Evolutionary conservation across 1,140 invertebrate species (phyloP), one percentile per base, ranked within the genome.

Genomic region (Carcinoscorpius rotundicauda): DNA sequence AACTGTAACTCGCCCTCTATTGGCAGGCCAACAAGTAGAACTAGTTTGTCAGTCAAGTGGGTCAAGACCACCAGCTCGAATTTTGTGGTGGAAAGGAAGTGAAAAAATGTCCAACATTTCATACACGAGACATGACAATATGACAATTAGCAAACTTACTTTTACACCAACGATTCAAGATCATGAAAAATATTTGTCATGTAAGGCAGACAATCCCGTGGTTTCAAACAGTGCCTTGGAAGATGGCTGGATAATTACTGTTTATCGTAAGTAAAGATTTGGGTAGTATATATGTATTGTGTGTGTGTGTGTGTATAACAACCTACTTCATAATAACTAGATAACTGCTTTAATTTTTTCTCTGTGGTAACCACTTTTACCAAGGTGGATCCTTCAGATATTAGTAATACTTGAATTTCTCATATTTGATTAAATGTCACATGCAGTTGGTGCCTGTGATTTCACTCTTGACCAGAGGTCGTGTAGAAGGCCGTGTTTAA

Each of bases 31-130:
- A 61, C 80, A 84, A 48, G 90, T 89, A 74, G 84, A 88, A 74
- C 81, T 93, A 48, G 81, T 82, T 62, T 94, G 91, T 75, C 84
- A 88, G 74, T 88, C 88, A 4, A 83, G 84, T 6, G 91, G 91
- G 59, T 90, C 88, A 6, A 81, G 89, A 64, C 91, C 91, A 58
- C 84, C 88, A 3, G 89, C 91, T 48, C 82, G 87, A 72, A 87
- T 94, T 72, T 87, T 88, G 1, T 93, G 90, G 90, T 88, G 88
- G 78, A 85, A 87, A 53, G 66, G 61, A 6, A 29, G 29, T 29
- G 29, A 29, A 29, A 29, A 29, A 29, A 29, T 29, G 29, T 29
- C 29, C 0, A 51, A 59, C 52, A 10, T 61, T 50, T 55, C 62
- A 53, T 51, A 66, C n/a, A 50, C 56, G 50, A 64, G 52, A 9